Percentiles rank a stretch among this genome's conserved stretches.
Evolutionary conservation across 2,797 vertebrate species (phyloP).

Genomic region (Mormyrus proboscirostris): DNA sequence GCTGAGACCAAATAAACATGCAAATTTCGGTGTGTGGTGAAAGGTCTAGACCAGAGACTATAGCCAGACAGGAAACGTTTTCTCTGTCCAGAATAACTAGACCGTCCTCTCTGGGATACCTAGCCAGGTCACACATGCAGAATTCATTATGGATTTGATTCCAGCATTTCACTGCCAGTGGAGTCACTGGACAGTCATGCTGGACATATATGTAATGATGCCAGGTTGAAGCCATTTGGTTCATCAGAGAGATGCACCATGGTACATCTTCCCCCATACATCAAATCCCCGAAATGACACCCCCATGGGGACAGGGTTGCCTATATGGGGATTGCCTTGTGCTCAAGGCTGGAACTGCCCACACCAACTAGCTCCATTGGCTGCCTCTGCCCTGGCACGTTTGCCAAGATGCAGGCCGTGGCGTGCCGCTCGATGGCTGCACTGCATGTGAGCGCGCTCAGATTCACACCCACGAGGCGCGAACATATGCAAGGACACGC

Average conservation of each 20-base stretch:
- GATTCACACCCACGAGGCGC: not conserved
- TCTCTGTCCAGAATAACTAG: not conserved
- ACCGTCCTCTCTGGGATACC: not conserved
- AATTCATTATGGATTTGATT: conserved; percentile 48
- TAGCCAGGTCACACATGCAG: conserved; percentile 10
- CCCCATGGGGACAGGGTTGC: not conserved
- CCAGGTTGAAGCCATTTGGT: conserved; percentile 49
- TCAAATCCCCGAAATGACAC: not conserved
- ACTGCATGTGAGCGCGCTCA: conserved; percentile 16
- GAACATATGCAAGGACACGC: conserved; percentile 6
- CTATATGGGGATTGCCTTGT: not conserved
- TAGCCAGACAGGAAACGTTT: not conserved
- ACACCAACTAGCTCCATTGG: not conserved
- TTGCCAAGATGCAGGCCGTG: not conserved
- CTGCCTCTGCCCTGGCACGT: not conserved
- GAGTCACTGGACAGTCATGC: conserved; percentile 50
- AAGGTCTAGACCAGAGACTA: not conserved
- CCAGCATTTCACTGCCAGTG: conserved; percentile 37
- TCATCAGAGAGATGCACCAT: not conserved
- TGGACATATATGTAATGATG: conserved; percentile 25
- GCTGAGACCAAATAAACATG: not conserved
- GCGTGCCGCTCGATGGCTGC: not conserved
- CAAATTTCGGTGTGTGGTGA: not conserved
- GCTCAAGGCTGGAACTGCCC: not conserved
- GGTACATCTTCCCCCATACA: not conserved